Evolutionary conservation across 2,888 invertebrate species (phyloP).

Genomic region (Cryptocephalus primarius): DNA sequence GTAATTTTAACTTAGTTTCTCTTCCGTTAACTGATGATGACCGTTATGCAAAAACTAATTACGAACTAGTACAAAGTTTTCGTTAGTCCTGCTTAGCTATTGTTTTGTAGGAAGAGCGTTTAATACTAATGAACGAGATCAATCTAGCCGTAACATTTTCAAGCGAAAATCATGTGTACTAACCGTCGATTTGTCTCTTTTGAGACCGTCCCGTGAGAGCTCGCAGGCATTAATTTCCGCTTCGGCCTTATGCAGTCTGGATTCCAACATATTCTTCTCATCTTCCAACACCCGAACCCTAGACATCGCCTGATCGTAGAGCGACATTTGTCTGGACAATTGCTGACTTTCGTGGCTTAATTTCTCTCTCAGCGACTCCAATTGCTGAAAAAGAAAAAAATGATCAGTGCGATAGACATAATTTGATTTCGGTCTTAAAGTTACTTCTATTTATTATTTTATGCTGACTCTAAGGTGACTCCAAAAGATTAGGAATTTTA

Average conservation of each 20-base stretch:
- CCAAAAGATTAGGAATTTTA: no score
- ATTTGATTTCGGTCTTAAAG: not conserved
- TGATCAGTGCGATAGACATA: not conserved
- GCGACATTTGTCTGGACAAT: slow-evolving; percentile 53
- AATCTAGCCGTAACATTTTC: no score
- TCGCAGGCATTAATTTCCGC: slow-evolving; percentile 66
- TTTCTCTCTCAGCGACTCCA: slow-evolving; percentile 67
- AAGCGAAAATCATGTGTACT: slow-evolving; percentile 19
- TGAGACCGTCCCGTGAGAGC: slow-evolving; percentile 57
- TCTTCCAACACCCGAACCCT: slow-evolving; percentile 61
- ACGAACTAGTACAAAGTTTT: no score
- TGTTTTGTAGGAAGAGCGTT: no score
- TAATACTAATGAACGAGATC: no score
- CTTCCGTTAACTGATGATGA: no score
- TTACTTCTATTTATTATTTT: no score
- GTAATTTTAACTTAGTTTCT: no score
- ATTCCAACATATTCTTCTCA: slow-evolving; percentile 62
- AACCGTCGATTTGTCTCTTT: slow-evolving; percentile 69
- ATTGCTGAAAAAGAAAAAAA: slow-evolving; percentile 48
- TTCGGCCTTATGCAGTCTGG: slow-evolving; percentile 67
- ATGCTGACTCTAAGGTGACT: no score
- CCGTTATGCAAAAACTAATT: no score
- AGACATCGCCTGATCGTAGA: slow-evolving; percentile 52
- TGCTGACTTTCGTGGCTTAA: slow-evolving; percentile 62
- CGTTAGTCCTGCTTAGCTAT: no score